Base-by-base conservation (phyloP, 2,888 invertebrate species). In the Gymnosoma rotundatum region DNA sequence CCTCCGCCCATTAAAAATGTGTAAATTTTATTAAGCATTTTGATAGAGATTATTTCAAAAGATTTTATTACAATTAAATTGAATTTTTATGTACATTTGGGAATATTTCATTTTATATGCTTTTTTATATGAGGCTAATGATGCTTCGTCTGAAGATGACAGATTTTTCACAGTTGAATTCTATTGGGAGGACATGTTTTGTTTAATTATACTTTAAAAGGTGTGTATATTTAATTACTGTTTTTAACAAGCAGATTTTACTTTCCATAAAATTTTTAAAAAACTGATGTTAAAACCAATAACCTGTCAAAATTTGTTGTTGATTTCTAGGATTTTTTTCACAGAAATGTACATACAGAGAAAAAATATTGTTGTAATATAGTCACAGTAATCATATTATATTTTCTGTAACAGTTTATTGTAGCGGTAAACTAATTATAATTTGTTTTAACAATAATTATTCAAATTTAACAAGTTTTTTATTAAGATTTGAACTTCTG, bases 21-120 rank as follows among this genome's bases (percentile, higher is more conserved):
- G 81, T 75, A 81, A 81, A 70, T 75, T 75, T 81, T 69, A 81
- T 81, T 75, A 81, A 75, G 75, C 75, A 75, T 70, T 81, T 81
- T 81, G 48, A 70, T 58, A 8, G 21, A 64, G 69, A 64, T 75
- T 75, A 25, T 74, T 74, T 80, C 52, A 58, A 70, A 75, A 75
- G 64, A 56, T 81, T 81, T 81, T 64, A 54, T 64, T 75, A 48
- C 75, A 70, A 42, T 81, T 69, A 75, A 81, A 81, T 75, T 81
- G 75, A 75, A 21, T 64, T 75, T 81, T 70, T 75, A 16, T 81
- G 63, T 75, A 52, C 75, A 60, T 66, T 79, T 66, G 79, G 79
- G 73, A 73, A 66, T 79, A 66, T 58, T 50, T 14, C n/a, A 64
- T 50, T 81, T 75, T 75, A 20, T 63, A 56, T n/a, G 25, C 45